Evolutionary conservation across 2,888 invertebrate genomes (phyloP).

Genomic region (Pristionchus maxplancki): DNA sequence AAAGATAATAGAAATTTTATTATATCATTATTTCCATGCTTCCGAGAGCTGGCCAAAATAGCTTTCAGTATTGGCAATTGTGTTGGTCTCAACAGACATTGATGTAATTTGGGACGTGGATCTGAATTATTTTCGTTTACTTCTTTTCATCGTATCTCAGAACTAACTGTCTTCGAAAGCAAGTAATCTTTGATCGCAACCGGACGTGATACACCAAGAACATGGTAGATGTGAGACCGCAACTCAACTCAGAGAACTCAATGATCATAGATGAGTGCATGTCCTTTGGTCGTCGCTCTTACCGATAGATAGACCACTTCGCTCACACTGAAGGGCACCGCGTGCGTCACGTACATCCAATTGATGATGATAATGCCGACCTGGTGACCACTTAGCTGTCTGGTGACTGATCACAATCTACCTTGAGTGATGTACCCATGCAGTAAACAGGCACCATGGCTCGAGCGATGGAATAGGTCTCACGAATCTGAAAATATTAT

Average conservation of each 20-base stretch:
- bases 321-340: not conserved
- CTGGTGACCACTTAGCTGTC: not conserved
- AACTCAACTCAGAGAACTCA: not conserved
- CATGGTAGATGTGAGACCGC: not conserved
- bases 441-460: not conserved
- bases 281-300: not conserved
- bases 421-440: not conserved
- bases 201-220: not conserved
- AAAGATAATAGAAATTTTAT: no score
- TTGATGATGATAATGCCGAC: not conserved
- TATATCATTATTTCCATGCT: not conserved
- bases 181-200: not conserved
- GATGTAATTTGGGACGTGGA: not conserved
- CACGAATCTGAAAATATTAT: not conserved
- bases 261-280: not conserved
- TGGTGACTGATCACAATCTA: not conserved
- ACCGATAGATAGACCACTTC: not conserved
- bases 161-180: not conserved
- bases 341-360: not conserved
- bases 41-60: not conserved
- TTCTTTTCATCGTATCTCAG: not conserved
- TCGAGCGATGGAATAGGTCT: not conserved
- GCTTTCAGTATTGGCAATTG: not conserved
- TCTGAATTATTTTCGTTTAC: not conserved
- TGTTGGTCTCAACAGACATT: not conserved